Evolutionary conservation across 2,888 invertebrate species (phyloP), one percentile per base, ranked within the genome.

Genomic region (Lithodes maja): DNA sequence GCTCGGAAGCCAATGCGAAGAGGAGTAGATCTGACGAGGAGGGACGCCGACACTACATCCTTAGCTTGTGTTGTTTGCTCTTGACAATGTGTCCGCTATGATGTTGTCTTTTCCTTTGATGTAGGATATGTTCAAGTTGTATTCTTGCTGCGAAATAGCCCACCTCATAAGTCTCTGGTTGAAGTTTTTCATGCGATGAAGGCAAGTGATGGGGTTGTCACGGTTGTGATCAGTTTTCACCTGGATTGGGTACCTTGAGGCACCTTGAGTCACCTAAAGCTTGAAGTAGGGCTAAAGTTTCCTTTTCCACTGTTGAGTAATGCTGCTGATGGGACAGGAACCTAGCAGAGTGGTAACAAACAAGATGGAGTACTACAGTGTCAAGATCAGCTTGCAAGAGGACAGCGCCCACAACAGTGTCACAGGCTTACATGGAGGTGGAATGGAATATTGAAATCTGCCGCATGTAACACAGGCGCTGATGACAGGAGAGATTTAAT

Each of bases 301-400:
- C 78, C n/a, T 78, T 78, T 50, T 78, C 78, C 5, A 78, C 52
- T 2, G 78, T 78, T 1, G 78, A 78, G 50, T 49, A 78, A n/a
- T 52, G 7, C 9, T 1, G 7, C 7, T 78, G 52, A 50, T 81
- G 81, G 12, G 1, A 9, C 12, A 55, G 54, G 5, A 81, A 55
- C 2, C 33, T 81, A 55, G 68, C 5, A 17, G 33, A n/a, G 7
- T 55, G 12, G 49, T 81, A 17, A 12, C 5, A 9, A 33, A 61
- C 17, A 7, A 1, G 81, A 54, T 81, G 81, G n/a, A 54, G 55
- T 55, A 81, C 33, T 7, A 12, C 12, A 81, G 1, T 52, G 2
- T 12, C 3, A 12, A 49, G 17, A 17, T 33, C 52, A 1, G 7
- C 17, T 55, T 81, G 68, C 2, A 81, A 17, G 1, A 61, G 17